Evolutionary conservation across 1,140 invertebrate genomes (phyloP), one percentile per base, ranked within the genome.

Genomic region (Drosophila parvula): DNA sequence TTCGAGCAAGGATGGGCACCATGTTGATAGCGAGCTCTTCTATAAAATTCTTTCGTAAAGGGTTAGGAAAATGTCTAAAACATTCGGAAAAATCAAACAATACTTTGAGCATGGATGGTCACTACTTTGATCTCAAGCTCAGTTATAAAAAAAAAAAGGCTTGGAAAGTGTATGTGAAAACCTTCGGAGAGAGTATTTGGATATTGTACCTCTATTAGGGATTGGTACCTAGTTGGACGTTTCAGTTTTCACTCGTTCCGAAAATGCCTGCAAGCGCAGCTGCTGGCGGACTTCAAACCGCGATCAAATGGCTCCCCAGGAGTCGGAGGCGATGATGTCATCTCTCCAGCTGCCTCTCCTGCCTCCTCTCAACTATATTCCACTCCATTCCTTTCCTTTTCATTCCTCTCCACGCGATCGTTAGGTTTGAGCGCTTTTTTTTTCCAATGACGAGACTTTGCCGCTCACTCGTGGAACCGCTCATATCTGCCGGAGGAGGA

Each of bases 261-360:
- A 65, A 48, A 41, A 38, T 56, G 63, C 63, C 61, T 63, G 61
- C 34, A 36, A 55, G 68, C 55, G 14, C 69, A 74, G 70, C 68
- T 53, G 69, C 40, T 61, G 47, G 16, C 47, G 41, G 40, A 40
- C 70, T 73, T 61, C 70, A 53, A 74, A 62, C 38, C 57, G n/a
- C 67, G 70, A 74, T 74, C 70, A 47, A 74, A 74, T 74, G 70
- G 68, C 38, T 74, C 70, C 70, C 70, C 68, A 74, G 70, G 70
- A 74, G 68, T 48, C 9, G 6, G 3, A 51, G 57, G 41, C 57
- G 70, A 62, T 74, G 70, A 74, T 74, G 70, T 74, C 70, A 74
- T 28, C 57, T 60, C 48, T 45, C 18, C 70, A 62, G 68, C 69
- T 74, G 68, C 18, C 65, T 58, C 30, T 48, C n/a, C 63, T 10